These are phyloP conservation scores for Melikaiella ostensackeni DNA, from an alignment of 2,888 invertebrate species.

Conservation along the genomic window DNA sequence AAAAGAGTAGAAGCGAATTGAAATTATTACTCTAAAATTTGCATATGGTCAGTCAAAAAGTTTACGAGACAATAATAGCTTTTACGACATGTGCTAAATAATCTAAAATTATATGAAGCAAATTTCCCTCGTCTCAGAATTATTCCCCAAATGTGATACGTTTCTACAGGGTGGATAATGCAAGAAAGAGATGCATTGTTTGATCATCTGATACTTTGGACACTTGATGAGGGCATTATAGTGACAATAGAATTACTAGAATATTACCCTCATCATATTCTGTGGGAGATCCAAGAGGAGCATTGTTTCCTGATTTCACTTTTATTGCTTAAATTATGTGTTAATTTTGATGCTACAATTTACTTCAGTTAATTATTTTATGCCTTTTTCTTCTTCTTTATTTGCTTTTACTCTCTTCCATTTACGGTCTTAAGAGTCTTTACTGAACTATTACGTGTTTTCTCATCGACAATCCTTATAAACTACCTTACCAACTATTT, in stretches of 20 bases:
- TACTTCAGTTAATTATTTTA: background rate
- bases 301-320: constrained; percentile 1
- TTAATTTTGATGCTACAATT: background rate
- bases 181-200: constrained; percentile 23
- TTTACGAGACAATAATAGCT: background rate
- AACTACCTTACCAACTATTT: too few relatives aligned
- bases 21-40: too few relatives aligned
- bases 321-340: background rate
- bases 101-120: background rate
- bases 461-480: too few relatives aligned
- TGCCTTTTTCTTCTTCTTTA: too few relatives aligned
- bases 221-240: constrained; percentile 11
- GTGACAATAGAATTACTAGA: background rate
- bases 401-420: too few relatives aligned
- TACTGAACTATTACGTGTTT: too few relatives aligned
- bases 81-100: background rate
- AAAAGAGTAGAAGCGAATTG: too few relatives aligned
- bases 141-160: background rate
- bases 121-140: constrained; percentile 5
- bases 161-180: background rate
- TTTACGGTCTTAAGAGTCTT: too few relatives aligned
- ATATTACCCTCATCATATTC: constrained; percentile 4
- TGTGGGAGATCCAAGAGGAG: background rate
- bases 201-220: background rate
- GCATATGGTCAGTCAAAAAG: too few relatives aligned